phyloP scores from a whole-genome alignment of 2,797 vertebrate genomes.

The Anas capensis region DNA sequence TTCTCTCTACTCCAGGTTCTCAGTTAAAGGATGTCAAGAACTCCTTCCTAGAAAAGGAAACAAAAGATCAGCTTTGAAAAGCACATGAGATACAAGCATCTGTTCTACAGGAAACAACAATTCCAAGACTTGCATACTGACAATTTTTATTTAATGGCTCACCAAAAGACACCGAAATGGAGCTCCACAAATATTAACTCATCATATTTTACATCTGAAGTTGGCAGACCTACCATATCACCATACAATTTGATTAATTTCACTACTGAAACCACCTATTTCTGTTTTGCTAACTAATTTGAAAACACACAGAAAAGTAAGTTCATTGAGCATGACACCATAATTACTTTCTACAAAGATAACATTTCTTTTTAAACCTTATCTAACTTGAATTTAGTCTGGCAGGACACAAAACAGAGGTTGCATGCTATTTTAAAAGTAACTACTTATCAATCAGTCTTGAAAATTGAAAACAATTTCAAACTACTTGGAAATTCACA shows the following conservation, averaged over 20 bases:
- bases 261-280: background rate
- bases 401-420: background rate
- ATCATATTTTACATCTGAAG: background rate
- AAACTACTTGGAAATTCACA: background rate
- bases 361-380: background rate
- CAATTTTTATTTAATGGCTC: background rate
- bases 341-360: background rate
- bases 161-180: background rate
- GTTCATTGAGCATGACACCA: background rate
- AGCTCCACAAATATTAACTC: background rate
- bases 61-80: background rate
- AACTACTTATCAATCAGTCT: background rate
- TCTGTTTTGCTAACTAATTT: background rate
- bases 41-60: slow-evolving; percentile 2
- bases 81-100: background rate
- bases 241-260: background rate
- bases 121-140: background rate
- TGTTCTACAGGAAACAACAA: background rate
- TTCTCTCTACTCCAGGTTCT: background rate
- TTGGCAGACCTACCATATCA: fast-evolving
- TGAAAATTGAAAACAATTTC: background rate
- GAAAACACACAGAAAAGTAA: background rate
- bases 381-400: background rate
- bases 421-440: background rate
- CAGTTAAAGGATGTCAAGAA: background rate